Evolutionary conservation across 2,888 invertebrate species (phyloP), one percentile per base, ranked within the genome.

Genomic region (Synergus gifuensis): DNA sequence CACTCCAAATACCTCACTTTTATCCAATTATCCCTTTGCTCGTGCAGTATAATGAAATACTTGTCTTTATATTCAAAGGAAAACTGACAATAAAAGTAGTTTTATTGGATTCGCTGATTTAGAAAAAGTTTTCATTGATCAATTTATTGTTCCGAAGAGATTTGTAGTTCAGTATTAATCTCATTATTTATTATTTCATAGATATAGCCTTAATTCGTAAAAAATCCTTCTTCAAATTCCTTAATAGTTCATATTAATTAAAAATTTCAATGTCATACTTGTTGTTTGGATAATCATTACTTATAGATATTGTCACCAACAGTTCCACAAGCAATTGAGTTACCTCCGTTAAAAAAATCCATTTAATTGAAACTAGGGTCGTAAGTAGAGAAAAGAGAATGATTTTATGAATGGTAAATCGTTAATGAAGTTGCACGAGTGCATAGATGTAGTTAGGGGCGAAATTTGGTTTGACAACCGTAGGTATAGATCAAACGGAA

Each of bases 261-360:
- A 67, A 64, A 76, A 76, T 60, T 78, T 78, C 66, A 58, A 18
- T 64, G 11, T 49, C 77, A 49, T 58, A 46, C 76, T 36, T 36
- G 36, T 36, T 80, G 76, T 76, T 76, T 36, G 16, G 67, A 63
- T 62, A 5, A 63, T 76, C 77, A 82, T 80, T 82, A 80, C 76
- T 82, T 80, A 80, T 78, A 49, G 78, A 76, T 62, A 49, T 78
- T 78, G 83, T 79, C 79, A 79, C 78, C 80, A 81, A 79, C 58
- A 64, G 76, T 62, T n/a, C 36, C 36, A 36, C 36, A 36, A 36
- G 36, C 16, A n/a, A 49, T n/a, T 5, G 44, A 44, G 11, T n/a
- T 60, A 0, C 11, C 0, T 9, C 4, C n/a, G 0, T 60, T 22
- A 22, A 22, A 60, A n/a, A 12, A 60, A 22, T 22, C 18, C 7